Base-by-base conservation (phyloP, 2,888 invertebrate genomes). In the Parnassius apollo region DNA sequence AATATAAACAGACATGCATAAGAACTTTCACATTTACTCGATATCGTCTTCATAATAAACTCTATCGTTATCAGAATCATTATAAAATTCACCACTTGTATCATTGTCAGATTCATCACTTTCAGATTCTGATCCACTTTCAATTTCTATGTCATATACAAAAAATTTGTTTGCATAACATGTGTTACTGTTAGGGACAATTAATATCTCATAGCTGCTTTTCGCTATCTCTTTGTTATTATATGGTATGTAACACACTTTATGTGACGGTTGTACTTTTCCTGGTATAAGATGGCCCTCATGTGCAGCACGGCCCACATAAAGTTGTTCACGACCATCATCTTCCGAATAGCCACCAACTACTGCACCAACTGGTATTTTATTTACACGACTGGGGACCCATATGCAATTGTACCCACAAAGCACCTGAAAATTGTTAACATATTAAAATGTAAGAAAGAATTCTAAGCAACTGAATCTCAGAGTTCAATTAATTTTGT, bases 251-350 rank as follows among this genome's bases (percentile, higher is more conserved):
- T 96, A 97, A 69, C 94, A 94, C 0, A 94, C 93, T 52, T 93
- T 94, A 75, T 97, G 96, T 22, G 95, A 93, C 1, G 80, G 76
- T 61, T 87, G 86, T 12, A 96, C 83, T 86, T 97, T 97, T n/a
- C 97, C 97, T 51, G 96, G 96, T 72, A 97, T 93, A 7, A 96
- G 79, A 59, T 94, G 94, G 13, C 95, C 95, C 69, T 94, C 94
- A 76, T 95, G 94, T 45, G 88, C 86, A 0, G 94, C 95, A 69
- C 97, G 92, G 12, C 95, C 94, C 1, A 96, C 93, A 76, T 92
- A 95, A 11, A 95, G 71, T 56, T 85, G 86, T 66, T 93, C 93
- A 2, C 46, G 57, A 35, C 60, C 66, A 13, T 84, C 80, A 59
- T 81, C 86, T 69, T 90, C 93, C 52, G 93, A 92, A 52, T 80